Evolutionary conservation across 2,888 invertebrate species (phyloP).

Genomic region (Globia sparganii): DNA sequence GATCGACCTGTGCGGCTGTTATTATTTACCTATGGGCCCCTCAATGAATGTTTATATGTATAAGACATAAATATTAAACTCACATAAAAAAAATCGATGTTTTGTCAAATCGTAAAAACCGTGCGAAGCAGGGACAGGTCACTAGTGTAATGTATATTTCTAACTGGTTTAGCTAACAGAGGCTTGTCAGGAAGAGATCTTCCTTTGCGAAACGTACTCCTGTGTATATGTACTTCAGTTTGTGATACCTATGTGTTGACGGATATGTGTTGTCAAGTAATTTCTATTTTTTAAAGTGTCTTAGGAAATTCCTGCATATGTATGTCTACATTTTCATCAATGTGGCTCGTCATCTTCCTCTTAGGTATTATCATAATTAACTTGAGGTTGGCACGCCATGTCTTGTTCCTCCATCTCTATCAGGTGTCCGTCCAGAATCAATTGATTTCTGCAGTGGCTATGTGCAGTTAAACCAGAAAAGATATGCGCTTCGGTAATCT

Average conservation of each 20-base stretch:
- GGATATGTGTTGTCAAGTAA: not conserved
- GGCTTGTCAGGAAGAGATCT: conserved; percentile 9
- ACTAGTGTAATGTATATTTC: not conserved
- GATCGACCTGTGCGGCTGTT: no score
- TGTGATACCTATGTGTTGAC: not conserved
- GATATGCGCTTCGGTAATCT: not conserved
- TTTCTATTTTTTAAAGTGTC: not conserved
- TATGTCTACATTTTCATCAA: not conserved
- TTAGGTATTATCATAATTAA: not conserved
- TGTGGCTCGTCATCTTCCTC: no score
- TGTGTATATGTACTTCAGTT: not conserved
- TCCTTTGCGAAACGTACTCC: not conserved
- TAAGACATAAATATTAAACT: no score
- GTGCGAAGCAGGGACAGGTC: no score
- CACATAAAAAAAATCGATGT: no score
- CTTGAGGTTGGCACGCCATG: not conserved
- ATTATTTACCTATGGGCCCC: no score
- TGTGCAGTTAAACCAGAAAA: not conserved
- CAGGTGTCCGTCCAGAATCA: no score
- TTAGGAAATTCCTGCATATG: not conserved
- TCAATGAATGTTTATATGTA: no score
- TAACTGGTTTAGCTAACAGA: not conserved
- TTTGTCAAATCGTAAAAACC: no score
- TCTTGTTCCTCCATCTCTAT: not conserved
- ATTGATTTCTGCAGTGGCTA: not conserved